Conservation (phyloP, 2,888 invertebrate genomes). For the Branchellion lobata region DNA sequence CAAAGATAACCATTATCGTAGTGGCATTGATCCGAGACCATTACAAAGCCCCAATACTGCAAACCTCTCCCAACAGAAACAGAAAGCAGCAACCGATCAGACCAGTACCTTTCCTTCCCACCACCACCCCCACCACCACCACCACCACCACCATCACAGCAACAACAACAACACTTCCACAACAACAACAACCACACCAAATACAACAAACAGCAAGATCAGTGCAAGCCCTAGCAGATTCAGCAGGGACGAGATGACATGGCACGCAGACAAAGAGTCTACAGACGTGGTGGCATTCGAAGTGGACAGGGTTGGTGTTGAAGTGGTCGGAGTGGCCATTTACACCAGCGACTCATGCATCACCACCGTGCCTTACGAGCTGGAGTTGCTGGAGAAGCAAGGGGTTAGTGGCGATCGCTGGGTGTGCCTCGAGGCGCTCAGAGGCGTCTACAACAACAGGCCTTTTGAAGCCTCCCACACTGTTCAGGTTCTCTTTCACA, state of each 20-base stretch:
- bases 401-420: conserved; percentile 66
- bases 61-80: not conserved
- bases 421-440: conserved; percentile 80
- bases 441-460: conserved; percentile 81
- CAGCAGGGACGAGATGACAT: not conserved
- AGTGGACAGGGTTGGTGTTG: conserved; percentile 84
- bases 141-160: too few species aligned
- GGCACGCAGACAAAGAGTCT: too few species aligned
- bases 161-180: not conserved
- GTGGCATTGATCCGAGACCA: too few species aligned
- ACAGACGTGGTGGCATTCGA: conserved; percentile 93
- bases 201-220: not conserved
- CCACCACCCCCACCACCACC: too few species aligned
- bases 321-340: conserved; percentile 83
- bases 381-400: conserved; percentile 72
- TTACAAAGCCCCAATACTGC: not conserved
- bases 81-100: not conserved
- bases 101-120: too few species aligned
- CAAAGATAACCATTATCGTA: too few species aligned
- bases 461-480: conserved; percentile 78
- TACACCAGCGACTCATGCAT: conserved; percentile 86
- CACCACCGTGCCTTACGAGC: conserved; percentile 79
- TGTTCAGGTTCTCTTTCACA: conserved; percentile 85
- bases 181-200: not conserved
- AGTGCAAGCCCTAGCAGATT: not conserved